A percentile compares a stretch with the other conserved stretches of the same genome.
phyloP scores from a whole-genome alignment of 2,113 vertebrate species.

The Melanotaenia duboulayi region DNA sequence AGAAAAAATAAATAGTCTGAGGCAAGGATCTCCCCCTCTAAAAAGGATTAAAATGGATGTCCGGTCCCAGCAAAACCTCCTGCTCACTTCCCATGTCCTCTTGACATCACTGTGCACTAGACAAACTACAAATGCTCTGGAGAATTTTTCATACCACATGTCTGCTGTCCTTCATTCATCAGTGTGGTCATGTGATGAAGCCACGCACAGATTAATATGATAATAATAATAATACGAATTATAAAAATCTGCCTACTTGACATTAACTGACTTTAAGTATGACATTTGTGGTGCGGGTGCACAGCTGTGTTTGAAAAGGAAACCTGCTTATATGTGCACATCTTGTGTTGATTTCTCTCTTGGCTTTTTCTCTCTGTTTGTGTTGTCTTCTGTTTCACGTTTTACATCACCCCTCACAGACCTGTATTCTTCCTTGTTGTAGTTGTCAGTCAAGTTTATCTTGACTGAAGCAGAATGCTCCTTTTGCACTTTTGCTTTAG shows the following conservation, averaged over 20 bases:
- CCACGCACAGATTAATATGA: slow-evolving; percentile 5
- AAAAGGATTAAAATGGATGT: slow-evolving; percentile 77
- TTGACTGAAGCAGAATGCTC: background rate
- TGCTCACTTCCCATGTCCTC: slow-evolving; percentile 69
- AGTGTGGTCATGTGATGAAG: slow-evolving; percentile 37
- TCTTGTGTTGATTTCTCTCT: slow-evolving; percentile 52
- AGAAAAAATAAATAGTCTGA: slow-evolving; percentile 70
- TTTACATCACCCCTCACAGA: slow-evolving; percentile 22
- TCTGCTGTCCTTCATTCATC: slow-evolving; percentile 12
- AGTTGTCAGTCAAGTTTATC: background rate
- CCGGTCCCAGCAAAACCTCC: slow-evolving; percentile 65
- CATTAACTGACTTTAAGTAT: slow-evolving; percentile 39
- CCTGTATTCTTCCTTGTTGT: slow-evolving; percentile 3
- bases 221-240: background rate
- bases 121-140: slow-evolving; percentile 14
- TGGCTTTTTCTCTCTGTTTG: slow-evolving; percentile 32
- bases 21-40: slow-evolving; percentile 61
- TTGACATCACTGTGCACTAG: slow-evolving; percentile 57
- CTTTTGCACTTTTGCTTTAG: slow-evolving; percentile 14
- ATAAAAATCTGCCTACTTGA: slow-evolving; percentile 4
- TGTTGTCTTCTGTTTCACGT: slow-evolving; percentile 25
- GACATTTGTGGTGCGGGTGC: slow-evolving; percentile 21
- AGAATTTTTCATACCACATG: slow-evolving; percentile 30
- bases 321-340: slow-evolving; percentile 47
- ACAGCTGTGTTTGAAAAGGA: slow-evolving; percentile 58